Conservation (phyloP, 2,113 vertebrate species). For the Clarias magur region DNA sequence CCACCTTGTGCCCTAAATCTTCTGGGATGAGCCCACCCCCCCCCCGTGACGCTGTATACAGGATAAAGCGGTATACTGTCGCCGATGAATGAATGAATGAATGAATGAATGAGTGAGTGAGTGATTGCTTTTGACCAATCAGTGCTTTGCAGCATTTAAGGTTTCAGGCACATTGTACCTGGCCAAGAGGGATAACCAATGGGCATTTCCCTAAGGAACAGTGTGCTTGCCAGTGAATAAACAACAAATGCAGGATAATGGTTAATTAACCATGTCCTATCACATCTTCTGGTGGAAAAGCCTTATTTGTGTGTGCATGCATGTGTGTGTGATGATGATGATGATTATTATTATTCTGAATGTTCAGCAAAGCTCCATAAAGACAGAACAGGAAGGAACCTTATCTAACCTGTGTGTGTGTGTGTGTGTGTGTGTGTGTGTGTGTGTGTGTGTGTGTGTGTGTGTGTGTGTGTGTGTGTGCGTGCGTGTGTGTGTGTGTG, state of each 20-base stretch:
- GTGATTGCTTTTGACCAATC: neutral
- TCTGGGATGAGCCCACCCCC: too few species aligned
- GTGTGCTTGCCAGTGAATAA: neutral
- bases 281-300: neutral
- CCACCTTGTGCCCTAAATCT: too few species aligned
- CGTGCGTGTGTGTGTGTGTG: too few species aligned
- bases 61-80: too few species aligned
- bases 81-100: too few species aligned
- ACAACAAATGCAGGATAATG: neutral
- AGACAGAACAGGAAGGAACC: constrained; percentile 65
- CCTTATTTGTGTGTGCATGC: too few species aligned
- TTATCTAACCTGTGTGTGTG: constrained; percentile 54
- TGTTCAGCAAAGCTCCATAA: constrained; percentile 58
- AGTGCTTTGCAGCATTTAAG: neutral
- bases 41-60: too few species aligned
- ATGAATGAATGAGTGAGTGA: too few species aligned
- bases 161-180: neutral
- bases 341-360: constrained; percentile 65
- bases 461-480: constrained; percentile 47
- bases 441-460: constrained; percentile 45
- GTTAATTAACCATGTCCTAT: constrained; percentile 1
- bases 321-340: neutral
- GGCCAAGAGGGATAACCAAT: neutral
- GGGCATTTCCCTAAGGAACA: neutral
- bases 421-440: constrained; percentile 16